These are phyloP conservation scores for Pasiphila rectangulata DNA, from an alignment of 2,888 invertebrate genomes.

Conservation along the genomic window DNA sequence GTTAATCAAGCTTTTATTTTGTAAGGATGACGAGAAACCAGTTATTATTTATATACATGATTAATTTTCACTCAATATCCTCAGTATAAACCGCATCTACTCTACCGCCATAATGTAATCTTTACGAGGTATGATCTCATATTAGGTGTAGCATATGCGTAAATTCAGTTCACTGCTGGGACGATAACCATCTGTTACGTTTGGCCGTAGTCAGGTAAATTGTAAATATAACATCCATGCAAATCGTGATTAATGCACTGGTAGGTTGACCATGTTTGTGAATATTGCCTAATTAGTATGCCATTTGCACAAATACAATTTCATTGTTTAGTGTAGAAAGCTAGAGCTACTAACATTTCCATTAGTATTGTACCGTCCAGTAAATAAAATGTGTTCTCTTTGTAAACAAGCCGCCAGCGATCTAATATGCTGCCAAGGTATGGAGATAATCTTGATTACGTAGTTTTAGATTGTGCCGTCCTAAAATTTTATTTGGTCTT, in stretches of 20 bases:
- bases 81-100: too few relatives aligned
- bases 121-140: too few relatives aligned
- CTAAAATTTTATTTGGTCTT: slow-evolving; percentile 27
- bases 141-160: too few relatives aligned
- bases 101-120: too few relatives aligned
- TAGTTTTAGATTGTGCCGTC: slow-evolving; percentile 33
- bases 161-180: too few relatives aligned
- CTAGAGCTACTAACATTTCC: slow-evolving; percentile 24
- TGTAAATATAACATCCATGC: slow-evolving; percentile 12
- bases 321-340: slow-evolving; percentile 15
- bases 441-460: slow-evolving; percentile 40
- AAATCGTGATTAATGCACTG: slow-evolving; percentile 15
- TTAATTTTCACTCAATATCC: neutral
- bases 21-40: neutral
- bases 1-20: neutral
- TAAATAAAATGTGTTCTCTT: slow-evolving; percentile 61
- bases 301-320: slow-evolving; percentile 20
- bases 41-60: neutral
- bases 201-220: slow-evolving; percentile 1
- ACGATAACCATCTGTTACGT: neutral
- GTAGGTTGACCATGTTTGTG: slow-evolving; percentile 5
- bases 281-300: slow-evolving; percentile 12
- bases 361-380: slow-evolving; percentile 29
- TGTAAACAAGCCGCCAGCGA: slow-evolving; percentile 78
- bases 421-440: slow-evolving; percentile 81